These are phyloP conservation scores for Pristionchus maxplancki DNA, from an alignment of 2,888 invertebrate genomes.

Conservation along the genomic window DNA sequence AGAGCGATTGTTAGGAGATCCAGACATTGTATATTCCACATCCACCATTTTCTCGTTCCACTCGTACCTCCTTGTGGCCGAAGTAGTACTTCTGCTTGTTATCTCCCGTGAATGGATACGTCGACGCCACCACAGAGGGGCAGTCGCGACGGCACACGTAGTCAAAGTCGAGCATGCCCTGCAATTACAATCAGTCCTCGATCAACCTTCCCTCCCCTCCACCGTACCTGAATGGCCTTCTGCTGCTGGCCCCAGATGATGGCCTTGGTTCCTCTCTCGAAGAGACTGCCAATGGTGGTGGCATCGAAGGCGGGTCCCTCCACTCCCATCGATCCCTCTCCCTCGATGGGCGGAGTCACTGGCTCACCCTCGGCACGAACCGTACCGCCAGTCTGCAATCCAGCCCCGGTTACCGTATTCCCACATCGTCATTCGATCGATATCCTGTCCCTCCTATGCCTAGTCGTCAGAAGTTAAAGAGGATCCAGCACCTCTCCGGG, in stretches of 20 bases:
- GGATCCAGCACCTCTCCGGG: not conserved
- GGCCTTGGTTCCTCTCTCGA: slow-evolving; percentile 80
- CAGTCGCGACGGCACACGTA: slow-evolving; percentile 91
- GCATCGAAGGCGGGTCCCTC: slow-evolving; percentile 23
- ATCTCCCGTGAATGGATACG: slow-evolving; percentile 95
- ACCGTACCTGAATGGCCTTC: slow-evolving; percentile 85
- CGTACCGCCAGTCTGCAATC: slow-evolving; percentile 53
- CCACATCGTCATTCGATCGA: not conserved
- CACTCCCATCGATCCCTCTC: not conserved
- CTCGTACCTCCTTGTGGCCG: slow-evolving; percentile 89
- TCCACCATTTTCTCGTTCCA: not conserved
- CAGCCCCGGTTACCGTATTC: not conserved
- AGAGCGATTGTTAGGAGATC: too few relatives aligned
- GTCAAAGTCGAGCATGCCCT: slow-evolving; percentile 96
- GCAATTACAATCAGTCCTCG: slow-evolving; percentile 77
- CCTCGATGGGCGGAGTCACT: slow-evolving; percentile 49
- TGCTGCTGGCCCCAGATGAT: slow-evolving; percentile 99
- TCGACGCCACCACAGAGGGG: slow-evolving; percentile 92
- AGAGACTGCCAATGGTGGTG: slow-evolving; percentile 51
- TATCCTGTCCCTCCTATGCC: not conserved
- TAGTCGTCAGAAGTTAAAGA: not conserved
- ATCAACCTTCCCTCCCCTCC: not conserved
- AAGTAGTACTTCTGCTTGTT: slow-evolving; percentile 99
- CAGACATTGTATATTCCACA: not conserved
- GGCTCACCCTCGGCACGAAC: slow-evolving; percentile 39